Percentiles rank a stretch among this genome's conserved stretches.
Evolutionary conservation across 2,113 vertebrate genomes (phyloP).

Genomic region (Phalacrocorax brasilianus): DNA sequence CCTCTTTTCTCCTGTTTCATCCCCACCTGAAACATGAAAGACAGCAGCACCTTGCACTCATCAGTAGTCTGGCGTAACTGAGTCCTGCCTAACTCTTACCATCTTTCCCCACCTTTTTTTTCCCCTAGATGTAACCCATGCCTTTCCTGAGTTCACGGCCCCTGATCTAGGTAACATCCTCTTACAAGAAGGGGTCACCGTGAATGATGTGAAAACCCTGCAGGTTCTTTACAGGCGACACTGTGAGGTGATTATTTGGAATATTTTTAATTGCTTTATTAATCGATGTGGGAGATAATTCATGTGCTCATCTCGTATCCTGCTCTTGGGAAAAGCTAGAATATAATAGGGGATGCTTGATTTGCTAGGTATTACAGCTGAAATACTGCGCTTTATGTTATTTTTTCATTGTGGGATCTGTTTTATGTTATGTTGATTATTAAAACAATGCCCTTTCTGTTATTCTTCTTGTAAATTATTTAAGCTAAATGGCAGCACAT

Average conservation of each 20-base stretch:
- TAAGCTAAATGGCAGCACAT: neutral
- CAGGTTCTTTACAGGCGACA: conserved; percentile 91
- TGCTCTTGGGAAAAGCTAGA: neutral
- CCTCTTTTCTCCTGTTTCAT: neutral
- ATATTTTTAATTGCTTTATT: neutral
- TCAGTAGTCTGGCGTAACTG: neutral
- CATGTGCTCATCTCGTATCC: neutral
- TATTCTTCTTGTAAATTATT: neutral
- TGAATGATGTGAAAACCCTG: conserved; percentile 86
- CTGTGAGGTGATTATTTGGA: conserved; percentile 84
- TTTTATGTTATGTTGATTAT: neutral
- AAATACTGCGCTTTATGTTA: neutral
- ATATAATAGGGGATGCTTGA: neutral
- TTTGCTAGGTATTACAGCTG: neutral
- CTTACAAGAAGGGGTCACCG: conserved; percentile 84
- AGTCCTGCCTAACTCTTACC: neutral
- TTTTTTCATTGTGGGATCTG: neutral
- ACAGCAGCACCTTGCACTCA: neutral
- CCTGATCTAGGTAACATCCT: conserved; percentile 81
- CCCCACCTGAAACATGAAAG: neutral
- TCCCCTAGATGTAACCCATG: conserved; percentile 85
- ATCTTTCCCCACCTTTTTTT: neutral
- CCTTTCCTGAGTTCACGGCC: conserved; percentile 88
- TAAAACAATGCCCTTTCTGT: neutral
- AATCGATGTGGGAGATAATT: neutral